phyloP scores from a whole-genome alignment of 1,140 invertebrate genomes.

The Drosophila willistoni region DNA sequence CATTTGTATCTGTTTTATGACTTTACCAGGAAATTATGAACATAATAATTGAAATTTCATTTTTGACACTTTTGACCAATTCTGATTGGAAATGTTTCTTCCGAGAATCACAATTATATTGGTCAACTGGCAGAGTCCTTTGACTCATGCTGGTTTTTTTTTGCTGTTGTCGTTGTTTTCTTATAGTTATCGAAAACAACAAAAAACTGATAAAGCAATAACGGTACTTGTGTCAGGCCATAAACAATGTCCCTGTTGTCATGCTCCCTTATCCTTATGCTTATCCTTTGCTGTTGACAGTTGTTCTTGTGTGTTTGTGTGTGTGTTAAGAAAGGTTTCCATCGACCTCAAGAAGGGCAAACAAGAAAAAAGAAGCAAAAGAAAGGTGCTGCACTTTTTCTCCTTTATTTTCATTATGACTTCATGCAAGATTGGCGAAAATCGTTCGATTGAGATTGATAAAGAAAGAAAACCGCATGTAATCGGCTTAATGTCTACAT shows the following conservation, averaged over 20 bases:
- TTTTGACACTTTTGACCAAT: background rate
- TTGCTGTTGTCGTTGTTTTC: background rate
- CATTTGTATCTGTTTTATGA: background rate
- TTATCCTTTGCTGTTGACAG: slow-evolving; percentile 46
- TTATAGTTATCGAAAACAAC: slow-evolving; percentile 18
- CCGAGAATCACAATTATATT: background rate
- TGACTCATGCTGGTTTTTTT: background rate
- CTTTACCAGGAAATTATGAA: background rate
- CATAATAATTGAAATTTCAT: background rate
- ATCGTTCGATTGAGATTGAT: slow-evolving; percentile 14
- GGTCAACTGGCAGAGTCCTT: background rate
- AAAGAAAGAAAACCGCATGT: slow-evolving; percentile 5
- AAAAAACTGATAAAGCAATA: slow-evolving; percentile 49
- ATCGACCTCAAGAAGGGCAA: slow-evolving; percentile 1
- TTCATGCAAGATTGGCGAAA: slow-evolving; percentile 44
- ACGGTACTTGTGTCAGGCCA: slow-evolving; percentile 49
- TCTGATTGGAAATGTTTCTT: slow-evolving; percentile 8
- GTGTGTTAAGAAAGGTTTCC: slow-evolving; percentile 18
- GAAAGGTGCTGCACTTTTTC: slow-evolving; percentile 25
- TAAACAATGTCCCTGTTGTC: slow-evolving; percentile 41
- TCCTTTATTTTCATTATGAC: slow-evolving; percentile 23
- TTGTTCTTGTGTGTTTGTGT: slow-evolving; percentile 21
- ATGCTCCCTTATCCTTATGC: slow-evolving; percentile 16
- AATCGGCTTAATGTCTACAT: slow-evolving; percentile 16
- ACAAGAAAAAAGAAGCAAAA: slow-evolving; percentile 30